Base-by-base conservation (phyloP, 2,113 vertebrate species). In the Morone chrysops region DNA sequence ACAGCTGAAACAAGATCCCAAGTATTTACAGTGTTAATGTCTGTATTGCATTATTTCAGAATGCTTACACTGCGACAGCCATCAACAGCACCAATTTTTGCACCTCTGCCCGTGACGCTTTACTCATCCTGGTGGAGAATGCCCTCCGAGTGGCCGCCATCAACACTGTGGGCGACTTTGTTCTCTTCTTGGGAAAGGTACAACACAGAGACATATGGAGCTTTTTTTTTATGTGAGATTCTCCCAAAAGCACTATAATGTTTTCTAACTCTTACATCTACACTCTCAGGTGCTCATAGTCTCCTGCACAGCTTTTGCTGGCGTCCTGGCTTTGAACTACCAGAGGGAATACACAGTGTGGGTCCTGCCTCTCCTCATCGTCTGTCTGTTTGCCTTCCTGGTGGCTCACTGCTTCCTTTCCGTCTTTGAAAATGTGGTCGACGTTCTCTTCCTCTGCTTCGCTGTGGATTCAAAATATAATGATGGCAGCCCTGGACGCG, bases 51-150 rank as follows among this genome's bases (percentile, higher is more conserved):
- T 76, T 6, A 9, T 89, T 90, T 66, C 83, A 99, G 98, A 99
- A 99, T 1, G 98, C 98, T 0, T 99, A 99, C 66, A 96, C 97
- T 75, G 98, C 98, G 18, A 99, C 98, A 67, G 98, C 98, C 89
- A 99, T 99, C 94, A 99, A 99, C 94, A 98, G 97, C 94, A 99
- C 98, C 82, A 97, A 92, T 88, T 99, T 99, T 95, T 99, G 98
- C 95, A 98, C 97, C 43, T 99, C 98, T 8, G 98, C 98, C 12
- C 97, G 97, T 61, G 98, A 99, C 20, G 97, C 98, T 71, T 97
- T 99, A 87, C 65, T 97, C 70, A 97, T 99, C 93, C 93, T 99
- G 76, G 97, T 97, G 90, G 97, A 99, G 93, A 99, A 99, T 0
- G 98, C 96, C 10, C 95, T 99, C 84, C 93, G 97, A 59, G 98